A percentile compares a stretch with the other conserved stretches of the same genome.
phyloP scores from a whole-genome alignment of 2,797 vertebrate species.

The Neosalanx taihuensis region DNA sequence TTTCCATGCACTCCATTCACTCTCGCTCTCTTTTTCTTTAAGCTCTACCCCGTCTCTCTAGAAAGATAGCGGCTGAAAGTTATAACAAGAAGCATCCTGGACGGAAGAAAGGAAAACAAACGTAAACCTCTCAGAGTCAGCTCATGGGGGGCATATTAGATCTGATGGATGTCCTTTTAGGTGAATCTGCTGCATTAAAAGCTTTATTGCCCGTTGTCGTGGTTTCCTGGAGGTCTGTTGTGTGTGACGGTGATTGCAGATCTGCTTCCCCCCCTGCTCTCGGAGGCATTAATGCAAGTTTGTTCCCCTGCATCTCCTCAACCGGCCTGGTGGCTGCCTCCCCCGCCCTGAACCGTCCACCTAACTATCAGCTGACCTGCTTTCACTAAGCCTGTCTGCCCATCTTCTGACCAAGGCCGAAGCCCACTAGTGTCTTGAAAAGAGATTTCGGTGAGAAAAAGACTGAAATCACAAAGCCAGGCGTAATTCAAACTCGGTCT shows the following conservation, averaged over 20 bases:
- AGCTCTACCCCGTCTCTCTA: neutral
- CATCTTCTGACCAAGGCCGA: conserved; percentile 28
- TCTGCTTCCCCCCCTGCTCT: conserved; percentile 9
- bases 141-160: conserved; percentile 49
- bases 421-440: conserved; percentile 23
- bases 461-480: neutral
- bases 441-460: neutral
- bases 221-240: conserved; percentile 55
- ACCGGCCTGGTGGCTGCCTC: neutral
- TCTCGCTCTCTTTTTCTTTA: neutral
- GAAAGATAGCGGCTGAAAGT: no score
- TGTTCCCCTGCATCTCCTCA: conserved; percentile 5
- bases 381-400: conserved; percentile 55
- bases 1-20: neutral
- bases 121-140: neutral
- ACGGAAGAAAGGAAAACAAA: conserved; percentile 7
- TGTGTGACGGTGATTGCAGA: conserved; percentile 14
- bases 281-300: conserved; percentile 20
- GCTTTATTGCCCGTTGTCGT: conserved; percentile 49
- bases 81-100: no score
- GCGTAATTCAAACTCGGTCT: neutral
- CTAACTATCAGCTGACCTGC: conserved; percentile 68
- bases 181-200: conserved; percentile 57
- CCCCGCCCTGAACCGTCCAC: conserved; percentile 40
- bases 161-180: conserved; percentile 56